Conservation (phyloP, 30 jellyfish, hydroid and myxozoan genomes). For the Aurelia coerulea region DNA sequence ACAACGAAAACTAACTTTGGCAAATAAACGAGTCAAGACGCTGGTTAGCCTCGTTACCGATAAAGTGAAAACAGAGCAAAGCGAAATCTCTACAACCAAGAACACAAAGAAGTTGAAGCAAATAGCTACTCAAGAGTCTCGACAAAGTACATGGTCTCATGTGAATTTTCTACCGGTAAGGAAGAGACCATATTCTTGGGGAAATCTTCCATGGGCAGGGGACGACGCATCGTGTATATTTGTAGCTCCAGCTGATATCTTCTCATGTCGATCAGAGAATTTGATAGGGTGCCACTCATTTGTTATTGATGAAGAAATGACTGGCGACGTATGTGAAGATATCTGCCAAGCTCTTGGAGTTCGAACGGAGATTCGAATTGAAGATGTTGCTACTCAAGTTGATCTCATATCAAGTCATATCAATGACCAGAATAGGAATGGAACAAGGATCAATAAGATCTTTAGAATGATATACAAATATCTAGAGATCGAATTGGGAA, state of each 20-base stretch:
- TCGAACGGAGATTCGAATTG: not conserved
- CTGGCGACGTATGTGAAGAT: not conserved
- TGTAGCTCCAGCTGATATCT: not conserved
- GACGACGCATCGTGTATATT: not conserved
- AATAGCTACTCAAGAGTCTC: not conserved
- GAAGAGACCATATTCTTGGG: constrained; percentile 1
- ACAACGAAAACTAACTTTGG: not conserved
- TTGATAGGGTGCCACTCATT: constrained; percentile 31
- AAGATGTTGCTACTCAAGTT: constrained; percentile 3
- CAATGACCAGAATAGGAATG: not conserved
- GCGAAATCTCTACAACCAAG: not conserved
- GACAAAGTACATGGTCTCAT: not conserved
- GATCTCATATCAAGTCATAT: not conserved
- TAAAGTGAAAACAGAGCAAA: not conserved
- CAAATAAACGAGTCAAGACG: constrained; percentile 1
- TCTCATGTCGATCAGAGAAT: constrained; percentile 32
- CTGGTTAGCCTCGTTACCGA: constrained; percentile 8
- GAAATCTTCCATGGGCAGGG: constrained; percentile 34
- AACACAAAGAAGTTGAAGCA: not conserved
- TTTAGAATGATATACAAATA: not conserved
- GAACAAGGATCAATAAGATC: not conserved
- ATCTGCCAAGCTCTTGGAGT: constrained; percentile 4
- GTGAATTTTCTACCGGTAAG: constrained; percentile 35
- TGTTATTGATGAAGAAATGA: constrained; percentile 4
- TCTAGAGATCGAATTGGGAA: not conserved